Evolutionary conservation across 2,113 vertebrate genomes (phyloP), one percentile per base, ranked within the genome.

Genomic region (Xiphophorus maculatus): DNA sequence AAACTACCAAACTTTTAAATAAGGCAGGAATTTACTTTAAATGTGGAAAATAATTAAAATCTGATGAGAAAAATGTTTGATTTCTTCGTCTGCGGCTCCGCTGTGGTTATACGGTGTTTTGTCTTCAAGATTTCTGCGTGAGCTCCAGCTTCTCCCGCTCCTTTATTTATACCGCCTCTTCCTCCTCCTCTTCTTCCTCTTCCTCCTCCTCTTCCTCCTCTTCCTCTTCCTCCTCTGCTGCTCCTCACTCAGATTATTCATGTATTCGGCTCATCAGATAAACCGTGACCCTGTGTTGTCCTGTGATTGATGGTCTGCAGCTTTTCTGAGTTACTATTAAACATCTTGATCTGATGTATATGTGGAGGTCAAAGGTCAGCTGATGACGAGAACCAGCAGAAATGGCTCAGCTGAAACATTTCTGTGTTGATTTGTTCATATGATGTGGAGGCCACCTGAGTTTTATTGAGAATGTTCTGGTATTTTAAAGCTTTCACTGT

Each of bases 141-240:
- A 44, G 25, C 29, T 4, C 54, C 37, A 10, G 48, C 7, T 19
- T 17, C 25, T 17, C 48, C 62, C 4, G 1, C 82, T 78, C 80
- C 76, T 84, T 63, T 80, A 72, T 85, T 87, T 88, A 87, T 85
- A 84, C 22, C 25, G 1, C 3, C 72, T 54, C 64, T 37, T 76
- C 27, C 63, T 77, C 67, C 48, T 71, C 37, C 67, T 63, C 69
- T 30, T 80, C 33, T 35, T 27, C 7, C 77, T 77, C 2, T 64
- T 54, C n/a, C n/a, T n/a, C n/a, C 68, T 76, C 63, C 63, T 82
- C 30, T 44, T 77, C 67, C 58, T 27, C 7, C 77, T 77, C 3
- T 48, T 54, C 68, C 30, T 76, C 63, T 63, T 83, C 30, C 35
- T 77, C 67, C 29, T 63, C 22, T 25, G 64, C 27, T 54, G 58